phyloP scores from a whole-genome alignment of 92 coral and sea anemone genomes.

The Porites rus region DNA sequence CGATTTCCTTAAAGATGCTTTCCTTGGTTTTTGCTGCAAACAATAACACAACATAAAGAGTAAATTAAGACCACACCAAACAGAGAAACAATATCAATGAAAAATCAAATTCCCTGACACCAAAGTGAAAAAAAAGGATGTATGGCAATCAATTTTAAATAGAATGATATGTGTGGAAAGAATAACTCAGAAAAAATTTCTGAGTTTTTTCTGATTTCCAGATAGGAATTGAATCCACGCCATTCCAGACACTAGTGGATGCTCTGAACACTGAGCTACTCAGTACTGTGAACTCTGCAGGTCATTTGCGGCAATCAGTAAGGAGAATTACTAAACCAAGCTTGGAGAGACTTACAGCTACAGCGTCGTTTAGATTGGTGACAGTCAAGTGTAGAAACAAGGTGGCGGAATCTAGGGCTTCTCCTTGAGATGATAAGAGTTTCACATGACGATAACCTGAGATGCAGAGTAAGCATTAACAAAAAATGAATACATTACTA shows the following conservation, averaged over 20 bases:
- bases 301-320: not conserved
- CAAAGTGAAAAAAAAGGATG: too few relatives aligned
- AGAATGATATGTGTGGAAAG: too few relatives aligned
- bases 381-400: slow-evolving; percentile 91
- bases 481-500: too few relatives aligned
- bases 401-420: slow-evolving; percentile 87
- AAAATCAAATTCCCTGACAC: too few relatives aligned
- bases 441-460: slow-evolving; percentile 94
- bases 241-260: too few relatives aligned
- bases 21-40: slow-evolving; percentile 87
- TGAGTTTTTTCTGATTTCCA: too few relatives aligned
- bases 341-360: slow-evolving; percentile 53
- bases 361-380: slow-evolving; percentile 89
- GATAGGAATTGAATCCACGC: too few relatives aligned
- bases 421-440: slow-evolving; percentile 84
- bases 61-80: not conserved
- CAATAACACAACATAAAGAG: not conserved
- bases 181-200: too few relatives aligned
- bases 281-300: too few relatives aligned
- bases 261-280: too few relatives aligned
- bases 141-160: too few relatives aligned
- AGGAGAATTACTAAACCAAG: too few relatives aligned
- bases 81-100: not conserved
- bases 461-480: not conserved
- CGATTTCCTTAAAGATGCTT: slow-evolving; percentile 85